Base-by-base conservation (phyloP, 2,888 invertebrate species). In the Trachelus stipa region DNA sequence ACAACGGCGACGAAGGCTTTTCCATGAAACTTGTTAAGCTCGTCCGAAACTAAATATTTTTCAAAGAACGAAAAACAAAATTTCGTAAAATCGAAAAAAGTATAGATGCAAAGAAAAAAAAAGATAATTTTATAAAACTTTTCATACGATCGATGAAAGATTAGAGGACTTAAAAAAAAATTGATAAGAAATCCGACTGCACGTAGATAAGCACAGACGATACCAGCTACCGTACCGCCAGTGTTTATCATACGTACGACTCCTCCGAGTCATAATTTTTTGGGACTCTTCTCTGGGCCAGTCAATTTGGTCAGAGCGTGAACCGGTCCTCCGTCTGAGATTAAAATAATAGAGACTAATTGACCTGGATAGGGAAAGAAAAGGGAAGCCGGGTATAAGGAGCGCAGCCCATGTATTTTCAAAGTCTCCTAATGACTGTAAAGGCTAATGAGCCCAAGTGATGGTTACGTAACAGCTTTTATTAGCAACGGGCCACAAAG, bases 391-490 rank as follows among this genome's bases (percentile, higher is more conserved):
- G 33, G 31, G 71, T 31, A 71, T 71, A 31, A 56, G 56, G 56
- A 56, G 2, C 9, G 56, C 23, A 0, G 23, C 31, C 71, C 33
- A 12, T 71, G 71, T 71, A 34, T 71, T 34, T 71, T 71, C 71
- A 34, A 34, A 71, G 71, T 34, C 71, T 31, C 31, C 71, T 71
- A 71, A 71, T 71, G 71, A 71, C 71, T 71, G 71, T 34, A 71
- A 71, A 71, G 71, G 71, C 71, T 71, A 71, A 71, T 71, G 71
- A 71, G 71, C 71, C 73, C 35, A 31, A 33, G 68, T n/a, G 73
- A 12, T 69, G 71, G 12, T 73, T 71, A 81, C 73, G 78, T 75
- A 83, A 81, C 83, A 69, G 76, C 77, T 77, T 83, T 83, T 83
- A 83, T 82, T 80, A 80, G 77, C 79, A 73, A 33, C 76, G 76